Evolutionary conservation across 2,797 vertebrate species (phyloP), one percentile per base, ranked within the genome.

Genomic region (Bradypus variegatus): DNA sequence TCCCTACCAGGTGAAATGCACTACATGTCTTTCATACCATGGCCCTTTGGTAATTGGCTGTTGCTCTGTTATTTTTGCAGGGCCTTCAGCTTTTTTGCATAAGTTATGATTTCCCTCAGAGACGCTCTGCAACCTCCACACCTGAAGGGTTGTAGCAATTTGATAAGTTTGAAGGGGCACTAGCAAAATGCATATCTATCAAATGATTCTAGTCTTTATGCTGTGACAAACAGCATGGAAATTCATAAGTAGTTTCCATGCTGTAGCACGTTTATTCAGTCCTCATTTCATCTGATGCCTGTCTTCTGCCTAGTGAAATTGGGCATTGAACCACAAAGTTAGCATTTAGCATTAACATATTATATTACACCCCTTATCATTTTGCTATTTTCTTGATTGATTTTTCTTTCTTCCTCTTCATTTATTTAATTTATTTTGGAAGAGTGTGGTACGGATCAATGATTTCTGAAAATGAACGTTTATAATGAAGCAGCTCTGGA

Each of bases 401-500:
- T 92, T 94, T 97, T 91, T 86, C 67, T 86, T 76, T 90, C 64
- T 92, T 80, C 82, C 85, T 93, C 36, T 64, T 81, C 77, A 50
- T 90, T 85, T 60, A 55, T 96, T 89, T 88, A 88, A 85, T 85
- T 93, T 45, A 75, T 77, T 95, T 94, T 60, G 72, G 70, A 95
- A 45, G 72, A 94, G 36, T 48, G 79, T 86, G 94, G 94, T 95
- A 72, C 94, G 78, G 64, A 93, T 93, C 88, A 93, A 88, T 95
- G 93, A 93, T 93, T 96, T 97, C 82, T 93, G 90, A 93, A 96
- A 97, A 95, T 70, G 48, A 96, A 91, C 90, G n/a, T 89, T 88
- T 96, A 96, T 96, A 95, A 96, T 96, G 95, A 95, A 94, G 72
- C 27, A 58, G 64, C 29, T 95, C 91, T 91, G 58, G 4, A 6